These are phyloP conservation scores for Peromyscus nudipes DNA, from an alignment of 2,797 vertebrate genomes.

Conservation along the genomic window DNA sequence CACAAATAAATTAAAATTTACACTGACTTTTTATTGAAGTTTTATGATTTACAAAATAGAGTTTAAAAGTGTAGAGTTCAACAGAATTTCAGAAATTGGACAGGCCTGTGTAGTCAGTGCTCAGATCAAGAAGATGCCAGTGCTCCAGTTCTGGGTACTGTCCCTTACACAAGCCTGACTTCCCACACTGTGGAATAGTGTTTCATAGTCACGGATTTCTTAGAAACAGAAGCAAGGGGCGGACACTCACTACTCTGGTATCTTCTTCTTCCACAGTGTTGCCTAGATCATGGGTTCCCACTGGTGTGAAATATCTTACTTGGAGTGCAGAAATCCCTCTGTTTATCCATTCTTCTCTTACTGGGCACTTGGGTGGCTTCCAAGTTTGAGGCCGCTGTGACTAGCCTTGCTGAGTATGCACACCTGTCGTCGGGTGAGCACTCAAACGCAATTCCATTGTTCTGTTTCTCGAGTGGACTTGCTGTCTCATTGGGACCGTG, in stretches of 20 bases:
- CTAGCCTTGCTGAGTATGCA: background rate
- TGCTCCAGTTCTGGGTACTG: background rate
- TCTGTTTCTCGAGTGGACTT: background rate
- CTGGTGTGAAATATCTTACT: background rate
- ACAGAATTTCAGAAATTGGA: background rate
- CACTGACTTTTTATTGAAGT: background rate
- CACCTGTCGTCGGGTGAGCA: background rate
- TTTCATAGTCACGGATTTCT: background rate
- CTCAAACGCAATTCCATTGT: background rate
- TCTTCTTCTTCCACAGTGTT: background rate
- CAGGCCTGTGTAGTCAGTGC: background rate
- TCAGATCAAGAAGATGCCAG: background rate
- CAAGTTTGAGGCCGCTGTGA: background rate
- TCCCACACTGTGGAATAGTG: background rate
- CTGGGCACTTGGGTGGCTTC: background rate
- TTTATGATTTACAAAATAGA: conserved; percentile 31
- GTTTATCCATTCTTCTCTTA: background rate
- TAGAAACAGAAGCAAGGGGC: background rate
- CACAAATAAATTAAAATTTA: background rate
- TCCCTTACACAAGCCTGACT: background rate
- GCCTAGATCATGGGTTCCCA: background rate
- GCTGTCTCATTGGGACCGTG: background rate
- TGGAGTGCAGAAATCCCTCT: background rate
- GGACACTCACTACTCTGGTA: background rate
- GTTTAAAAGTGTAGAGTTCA: background rate